phyloP scores from a whole-genome alignment of 23 tunicate genomes.

The Clavelina lepadiformis region DNA sequence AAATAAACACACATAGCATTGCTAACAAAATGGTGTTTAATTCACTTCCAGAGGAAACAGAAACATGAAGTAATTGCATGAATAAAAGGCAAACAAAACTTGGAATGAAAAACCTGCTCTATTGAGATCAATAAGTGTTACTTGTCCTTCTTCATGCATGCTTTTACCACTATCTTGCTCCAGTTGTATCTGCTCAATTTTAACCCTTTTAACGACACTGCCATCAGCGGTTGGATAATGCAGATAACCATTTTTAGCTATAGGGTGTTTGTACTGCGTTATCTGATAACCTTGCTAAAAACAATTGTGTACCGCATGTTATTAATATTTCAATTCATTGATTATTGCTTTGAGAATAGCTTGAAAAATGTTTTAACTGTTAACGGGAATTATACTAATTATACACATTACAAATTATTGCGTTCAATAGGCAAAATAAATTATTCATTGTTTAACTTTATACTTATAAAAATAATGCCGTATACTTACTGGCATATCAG shows the following conservation, averaged over 20 bases:
- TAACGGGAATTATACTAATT: background rate
- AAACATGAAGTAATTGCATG: no score
- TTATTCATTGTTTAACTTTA: background rate
- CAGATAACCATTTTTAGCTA: slow-evolving; percentile 63
- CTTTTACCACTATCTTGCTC: slow-evolving; percentile 96
- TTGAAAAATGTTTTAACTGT: background rate
- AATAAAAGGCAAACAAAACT: no score
- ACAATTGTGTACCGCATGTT: background rate
- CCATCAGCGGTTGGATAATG: slow-evolving; percentile 32
- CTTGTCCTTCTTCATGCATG: slow-evolving; percentile 39
- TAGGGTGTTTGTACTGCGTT: slow-evolving; percentile 71
- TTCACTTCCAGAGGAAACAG: no score
- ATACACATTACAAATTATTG: background rate
- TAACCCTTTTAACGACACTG: slow-evolving; percentile 16
- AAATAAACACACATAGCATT: background rate
- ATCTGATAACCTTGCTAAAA: slow-evolving; percentile 91
- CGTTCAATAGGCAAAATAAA: background rate
- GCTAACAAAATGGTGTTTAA: background rate
- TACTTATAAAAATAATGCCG: background rate
- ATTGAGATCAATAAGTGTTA: slow-evolving; percentile 65
- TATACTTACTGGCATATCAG: slow-evolving; percentile 78
- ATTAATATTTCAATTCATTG: background rate
- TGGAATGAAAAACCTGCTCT: slow-evolving; percentile 63
- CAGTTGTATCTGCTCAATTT: slow-evolving; percentile 64
- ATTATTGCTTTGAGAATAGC: background rate